Evolutionary conservation across 1,140 invertebrate genomes (phyloP).

Genomic region (Magallana ariakensis): DNA sequence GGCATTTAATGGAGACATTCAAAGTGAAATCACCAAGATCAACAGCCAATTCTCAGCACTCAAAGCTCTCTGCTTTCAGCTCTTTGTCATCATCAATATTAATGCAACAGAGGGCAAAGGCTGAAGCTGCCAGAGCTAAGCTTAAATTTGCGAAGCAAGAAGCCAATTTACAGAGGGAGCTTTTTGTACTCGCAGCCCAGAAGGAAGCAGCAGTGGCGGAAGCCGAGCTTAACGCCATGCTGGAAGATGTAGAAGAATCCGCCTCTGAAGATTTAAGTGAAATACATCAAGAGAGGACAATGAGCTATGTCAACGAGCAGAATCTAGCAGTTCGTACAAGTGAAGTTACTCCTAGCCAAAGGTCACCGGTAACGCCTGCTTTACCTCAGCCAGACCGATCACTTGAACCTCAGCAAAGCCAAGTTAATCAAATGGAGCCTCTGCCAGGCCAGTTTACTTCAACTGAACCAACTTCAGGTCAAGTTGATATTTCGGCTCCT

Average conservation of each 20-base stretch:
- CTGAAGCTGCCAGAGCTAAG: not conserved
- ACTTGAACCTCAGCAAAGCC: too few relatives aligned
- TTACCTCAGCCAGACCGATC: not conserved
- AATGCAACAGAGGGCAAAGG: not conserved
- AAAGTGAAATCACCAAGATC: not conserved
- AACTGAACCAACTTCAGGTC: too few relatives aligned
- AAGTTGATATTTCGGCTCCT: too few relatives aligned
- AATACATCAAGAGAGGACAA: too few relatives aligned
- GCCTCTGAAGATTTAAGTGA: not conserved
- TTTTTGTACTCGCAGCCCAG: not conserved
- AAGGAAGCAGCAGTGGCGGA: not conserved
- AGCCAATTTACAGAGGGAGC: not conserved
- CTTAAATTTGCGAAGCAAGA: not conserved
- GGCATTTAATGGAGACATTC: not conserved
- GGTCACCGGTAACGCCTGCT: not conserved
- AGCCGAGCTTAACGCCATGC: not conserved
- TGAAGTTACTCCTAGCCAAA: not conserved
- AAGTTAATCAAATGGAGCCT: too few relatives aligned
- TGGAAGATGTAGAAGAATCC: not conserved
- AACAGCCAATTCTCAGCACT: not conserved
- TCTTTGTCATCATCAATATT: not conserved
- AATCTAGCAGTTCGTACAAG: not conserved
- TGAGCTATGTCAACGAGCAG: not conserved
- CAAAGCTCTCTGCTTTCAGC: not conserved
- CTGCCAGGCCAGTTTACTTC: too few relatives aligned